Evolutionary conservation across 2,797 vertebrate genomes (phyloP).

Genomic region (Eutrigla gurnardus): DNA sequence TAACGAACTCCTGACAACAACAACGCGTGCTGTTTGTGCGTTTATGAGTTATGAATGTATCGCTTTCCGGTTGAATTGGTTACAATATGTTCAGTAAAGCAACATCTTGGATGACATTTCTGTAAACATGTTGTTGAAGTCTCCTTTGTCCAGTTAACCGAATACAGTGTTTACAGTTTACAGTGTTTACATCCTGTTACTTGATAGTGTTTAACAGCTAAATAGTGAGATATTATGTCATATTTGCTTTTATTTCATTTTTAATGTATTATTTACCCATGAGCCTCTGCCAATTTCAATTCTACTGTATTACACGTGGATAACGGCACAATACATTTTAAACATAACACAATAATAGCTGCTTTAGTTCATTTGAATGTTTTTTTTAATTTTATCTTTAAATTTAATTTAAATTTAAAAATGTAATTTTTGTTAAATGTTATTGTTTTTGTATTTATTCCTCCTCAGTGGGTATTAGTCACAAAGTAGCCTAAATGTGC

Average conservation of each 20-base stretch:
- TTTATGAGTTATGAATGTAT: background rate
- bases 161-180: background rate
- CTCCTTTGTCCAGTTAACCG: slow-evolving; percentile 57
- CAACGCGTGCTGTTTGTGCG: background rate
- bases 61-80: background rate
- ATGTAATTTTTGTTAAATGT: background rate
- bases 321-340: background rate
- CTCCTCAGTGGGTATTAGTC: background rate
- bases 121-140: background rate
- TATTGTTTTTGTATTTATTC: background rate
- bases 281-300: background rate
- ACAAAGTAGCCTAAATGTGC: slow-evolving; percentile 22
- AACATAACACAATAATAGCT: background rate
- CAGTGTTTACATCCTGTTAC: background rate
- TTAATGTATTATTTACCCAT: background rate
- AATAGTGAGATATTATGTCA: background rate
- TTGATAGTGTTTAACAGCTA: background rate
- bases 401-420: too few relatives aligned
- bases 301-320: background rate
- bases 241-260: background rate
- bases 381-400: background rate
- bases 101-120: background rate
- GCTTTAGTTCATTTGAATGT: background rate
- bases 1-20: slow-evolving; percentile 37
- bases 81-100: background rate